These are phyloP conservation scores for Clarias fuscus DNA, from an alignment of 2,797 vertebrate genomes.

Conservation along the genomic window DNA sequence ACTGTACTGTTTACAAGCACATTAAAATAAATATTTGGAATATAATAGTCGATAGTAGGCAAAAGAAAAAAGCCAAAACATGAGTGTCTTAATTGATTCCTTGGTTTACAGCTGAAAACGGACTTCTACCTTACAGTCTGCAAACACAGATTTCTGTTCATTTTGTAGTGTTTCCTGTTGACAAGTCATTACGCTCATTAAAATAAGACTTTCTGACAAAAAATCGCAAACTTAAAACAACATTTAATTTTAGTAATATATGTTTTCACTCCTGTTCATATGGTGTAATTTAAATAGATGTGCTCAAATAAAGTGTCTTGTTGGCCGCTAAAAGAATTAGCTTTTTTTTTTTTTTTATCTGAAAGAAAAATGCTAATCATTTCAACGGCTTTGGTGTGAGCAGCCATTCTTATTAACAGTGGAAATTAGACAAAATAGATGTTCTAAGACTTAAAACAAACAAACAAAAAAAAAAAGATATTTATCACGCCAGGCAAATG, in stretches of 20 bases:
- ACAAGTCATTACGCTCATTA: background rate
- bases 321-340: background rate
- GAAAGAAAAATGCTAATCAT: too few species aligned
- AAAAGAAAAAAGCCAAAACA: background rate
- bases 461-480: background rate
- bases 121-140: background rate
- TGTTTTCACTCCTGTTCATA: background rate
- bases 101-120: constrained; percentile 2
- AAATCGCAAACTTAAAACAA: background rate
- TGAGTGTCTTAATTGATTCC: background rate
- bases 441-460: background rate
- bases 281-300: background rate
- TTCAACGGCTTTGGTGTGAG: background rate
- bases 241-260: background rate
- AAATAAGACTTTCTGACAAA: background rate
- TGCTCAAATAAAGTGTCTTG: background rate
- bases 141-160: too few species aligned
- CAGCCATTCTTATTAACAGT: background rate
- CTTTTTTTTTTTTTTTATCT: background rate
- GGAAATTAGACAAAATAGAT: background rate
- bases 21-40: background rate
- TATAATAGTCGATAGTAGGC: background rate
- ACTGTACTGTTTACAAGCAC: background rate
- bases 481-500: background rate
- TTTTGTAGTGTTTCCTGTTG: background rate